Evolutionary conservation across 2,888 invertebrate species (phyloP).

Genomic region (Phoenoteleia sp.): DNA sequence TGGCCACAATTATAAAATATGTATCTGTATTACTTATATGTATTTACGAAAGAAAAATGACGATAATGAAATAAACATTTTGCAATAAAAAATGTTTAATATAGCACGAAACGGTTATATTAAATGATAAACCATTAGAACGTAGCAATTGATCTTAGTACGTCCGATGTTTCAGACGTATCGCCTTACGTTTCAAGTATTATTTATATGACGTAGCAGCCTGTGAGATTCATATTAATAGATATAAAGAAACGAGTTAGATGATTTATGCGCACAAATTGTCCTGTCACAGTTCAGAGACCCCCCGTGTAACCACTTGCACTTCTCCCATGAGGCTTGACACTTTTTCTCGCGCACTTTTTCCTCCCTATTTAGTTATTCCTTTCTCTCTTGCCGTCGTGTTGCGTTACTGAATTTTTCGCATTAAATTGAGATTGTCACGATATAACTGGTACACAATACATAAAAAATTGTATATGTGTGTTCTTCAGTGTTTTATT

Average conservation of each 20-base stretch:
- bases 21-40: no score
- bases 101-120: conserved; percentile 34
- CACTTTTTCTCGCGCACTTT: conserved; percentile 61
- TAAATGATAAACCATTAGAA: conserved; percentile 70
- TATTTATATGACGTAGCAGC: conserved; percentile 72
- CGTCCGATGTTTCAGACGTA: conserved; percentile 81
- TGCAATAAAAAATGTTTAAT: conserved; percentile 45
- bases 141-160: conserved; percentile 81
- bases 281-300: conserved; percentile 82
- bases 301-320: conserved; percentile 68
- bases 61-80: conserved; percentile 35
- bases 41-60: no score
- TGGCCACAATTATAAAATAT: no score
- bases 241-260: conserved; percentile 84
- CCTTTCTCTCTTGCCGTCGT: conserved; percentile 48
- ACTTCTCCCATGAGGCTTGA: conserved; percentile 70
- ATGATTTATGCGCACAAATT: conserved; percentile 86
- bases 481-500: conserved; percentile 13
- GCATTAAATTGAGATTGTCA: conserved; percentile 66
- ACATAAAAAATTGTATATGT: conserved; percentile 26
- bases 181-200: conserved; percentile 68
- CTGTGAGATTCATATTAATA: conserved; percentile 84
- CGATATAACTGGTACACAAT: conserved; percentile 47
- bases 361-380: conserved; percentile 58
- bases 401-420: conserved; percentile 58